Base-by-base conservation (phyloP, 2,113 vertebrate species). In the Callipepla californica region DNA sequence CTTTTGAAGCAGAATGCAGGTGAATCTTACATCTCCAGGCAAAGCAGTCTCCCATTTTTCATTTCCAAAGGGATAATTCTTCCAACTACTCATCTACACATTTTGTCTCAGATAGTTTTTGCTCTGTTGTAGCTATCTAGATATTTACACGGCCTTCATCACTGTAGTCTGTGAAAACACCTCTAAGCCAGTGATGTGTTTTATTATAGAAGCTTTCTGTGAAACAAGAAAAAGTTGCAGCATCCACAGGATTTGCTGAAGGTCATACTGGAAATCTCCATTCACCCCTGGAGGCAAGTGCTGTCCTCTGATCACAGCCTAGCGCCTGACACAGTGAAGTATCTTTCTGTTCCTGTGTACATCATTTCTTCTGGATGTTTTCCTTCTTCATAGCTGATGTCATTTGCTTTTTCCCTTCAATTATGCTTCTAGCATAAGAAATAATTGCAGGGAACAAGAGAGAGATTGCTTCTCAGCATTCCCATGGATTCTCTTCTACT, bases 401-500 rank as follows among this genome's bases (percentile, higher is more conserved):
- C 55, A 94, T 90, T 34, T 67, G 45, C 61, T 88, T 89, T 75
- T 90, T 68, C 66, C 40, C 50, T 61, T 63, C 94, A 91, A 73
- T 95, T 95, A 91, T 48, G 70, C 58, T 82, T 75, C 76, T 83
- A 95, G 40, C 51, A 6, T 61, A 92, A 89, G 87, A 92, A 92
- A 87, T 93, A 95, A 95, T 96, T 93, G 79, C 77, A 85, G 83
- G n/a, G 90, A 91, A 48, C 45, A 62, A 94, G 82, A 94, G 92
- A 87, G 91, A 38, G 95, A 96, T 93, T 69, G 67, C 72, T 85
- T 89, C 79, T 72, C 68, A 92, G 74, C 91, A 92, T 95, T 96
- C 90, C 93, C 94, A 92, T 91, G 90, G 75, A 82, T 93, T 91
- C 28, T 73, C 57, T 85, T 82, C 74, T 77, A 85, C 83, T 92